Evolutionary conservation across 2,113 vertebrate species (phyloP), one percentile per base, ranked within the genome.

Genomic region (Triplophysa siluroides): DNA sequence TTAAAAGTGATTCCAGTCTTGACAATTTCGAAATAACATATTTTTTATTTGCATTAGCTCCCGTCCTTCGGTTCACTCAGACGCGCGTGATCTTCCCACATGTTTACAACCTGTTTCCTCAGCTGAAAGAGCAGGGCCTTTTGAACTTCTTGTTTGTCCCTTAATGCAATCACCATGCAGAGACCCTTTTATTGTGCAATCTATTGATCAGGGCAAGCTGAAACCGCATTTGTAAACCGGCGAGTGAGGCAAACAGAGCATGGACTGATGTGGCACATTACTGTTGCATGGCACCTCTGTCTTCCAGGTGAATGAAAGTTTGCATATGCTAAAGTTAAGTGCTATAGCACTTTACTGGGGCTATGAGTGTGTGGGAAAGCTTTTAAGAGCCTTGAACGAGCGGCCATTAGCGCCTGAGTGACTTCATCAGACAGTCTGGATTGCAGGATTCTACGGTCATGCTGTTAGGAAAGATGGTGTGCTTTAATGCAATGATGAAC

Each of bases 381-480:
- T 75, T 75, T 85, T 81, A 85, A 77, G 81, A 77, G 81, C 73
- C 63, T 62, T 50, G 69, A 73, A 81, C 78, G 75, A 78, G 70
- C 18, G 78, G 65, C 81, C 84, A 83, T 85, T 85, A 81, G 81
- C 4, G 58, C 45, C 81, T 11, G 64, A 83, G 78, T 52, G 75
- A 83, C 81, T 81, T 85, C 69, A 76, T 83, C 82, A 83, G 72
- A 62, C 62, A n/a, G 67, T 23, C 62, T 24, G 33, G 54, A 80
- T 68, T 70, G 74, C 76, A 41, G 70, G 45, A 61, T 54, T 38
- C 61, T 72, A 61, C 14, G 60, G 65, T 41, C 19, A 24, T 8
- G 8, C n/a, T 12, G 47, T 58, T 56, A 54, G 41, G 33, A 29
- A 54, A 50, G 50, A 64, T 50, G 26, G 29, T 45, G n/a, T 45